phyloP scores from a whole-genome alignment of 2,113 vertebrate genomes.

The Abramis brama region DNA sequence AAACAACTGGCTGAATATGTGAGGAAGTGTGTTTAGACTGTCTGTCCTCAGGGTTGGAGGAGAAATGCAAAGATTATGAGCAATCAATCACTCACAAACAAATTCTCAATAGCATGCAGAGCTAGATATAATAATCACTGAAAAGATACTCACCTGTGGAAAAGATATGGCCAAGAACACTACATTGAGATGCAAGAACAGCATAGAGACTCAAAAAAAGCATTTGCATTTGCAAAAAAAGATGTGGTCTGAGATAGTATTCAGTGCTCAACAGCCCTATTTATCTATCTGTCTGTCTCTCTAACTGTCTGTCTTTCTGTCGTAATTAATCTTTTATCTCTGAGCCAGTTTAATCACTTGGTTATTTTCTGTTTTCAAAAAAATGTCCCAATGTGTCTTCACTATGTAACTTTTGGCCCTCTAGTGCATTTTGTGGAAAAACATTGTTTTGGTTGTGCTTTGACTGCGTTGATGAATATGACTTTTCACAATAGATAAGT shows the following conservation, averaged over 20 bases:
- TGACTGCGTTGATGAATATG: no score
- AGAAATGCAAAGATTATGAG: neutral
- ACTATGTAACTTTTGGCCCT: no score
- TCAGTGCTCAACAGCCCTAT: neutral
- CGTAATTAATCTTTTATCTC: no score
- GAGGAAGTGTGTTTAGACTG: neutral
- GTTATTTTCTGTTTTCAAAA: no score
- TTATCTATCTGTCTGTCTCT: neutral
- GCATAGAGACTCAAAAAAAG: neutral
- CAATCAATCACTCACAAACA: neutral
- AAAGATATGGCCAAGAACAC: neutral
- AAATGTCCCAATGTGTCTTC: no score
- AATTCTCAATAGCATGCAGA: neutral
- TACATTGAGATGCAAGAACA: neutral
- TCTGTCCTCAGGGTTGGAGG: neutral
- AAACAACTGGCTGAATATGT: constrained; percentile 5
- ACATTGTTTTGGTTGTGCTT: no score
- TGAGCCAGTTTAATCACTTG: no score
- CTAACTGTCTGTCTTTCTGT: neutral
- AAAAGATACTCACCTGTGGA: neutral
- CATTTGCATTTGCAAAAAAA: constrained; percentile 8
- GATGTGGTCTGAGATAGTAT: neutral
- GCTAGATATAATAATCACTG: neutral
- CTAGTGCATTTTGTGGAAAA: no score
- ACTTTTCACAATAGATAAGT: no score